Base-by-base conservation (phyloP, 2,113 vertebrate genomes). In the Setophaga coronata region DNA sequence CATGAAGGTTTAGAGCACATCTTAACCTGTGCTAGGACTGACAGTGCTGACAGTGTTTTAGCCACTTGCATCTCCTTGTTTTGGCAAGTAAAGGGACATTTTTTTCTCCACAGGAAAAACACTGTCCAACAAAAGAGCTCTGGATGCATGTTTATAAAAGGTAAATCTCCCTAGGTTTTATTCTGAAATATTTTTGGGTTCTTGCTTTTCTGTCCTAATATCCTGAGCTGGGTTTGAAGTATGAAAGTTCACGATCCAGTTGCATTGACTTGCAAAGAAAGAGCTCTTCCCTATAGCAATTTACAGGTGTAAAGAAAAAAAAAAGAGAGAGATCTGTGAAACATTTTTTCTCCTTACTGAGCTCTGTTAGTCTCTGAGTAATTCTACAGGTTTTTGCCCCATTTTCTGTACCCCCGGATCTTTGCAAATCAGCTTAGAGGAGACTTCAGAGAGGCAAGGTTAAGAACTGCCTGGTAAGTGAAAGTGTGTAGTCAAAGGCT, bases 391-490 rank as follows among this genome's bases (percentile, higher is more conserved):
- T 88, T 78, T 78, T 71, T 53, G 47, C 13, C 10, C 33, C 43
- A 31, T 71, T 47, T 87, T 87, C 50, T n/a, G 4, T 53, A n/a
- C 4, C 23, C 15, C 23, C 0, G 0, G 18, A 34, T 87, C 72
- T 67, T 72, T 53, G 64, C 24, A 88, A 74, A 82, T 73, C 47
- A 62, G 28, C 28, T 71, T 53, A n/a, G n/a, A 48, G 40, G 54
- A 85, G 42, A 51, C 17, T 74, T 82, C 45, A 60, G 78, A 87
- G 53, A 83, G 34, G 29, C 23, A 64, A 25, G 10, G 53, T 69
- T 86, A 64, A 83, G 29, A 81, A 29, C 31, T 70, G 50, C n/a
- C 54, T 40, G 60, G 18, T 50, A 57, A 91, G 38, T 83, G 34
- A 24, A 76, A 45, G 34, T 12, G 14, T 77, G 18, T 42, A 45